phyloP scores from a whole-genome alignment of 2,888 invertebrate species.

The Aphrophora alni region DNA sequence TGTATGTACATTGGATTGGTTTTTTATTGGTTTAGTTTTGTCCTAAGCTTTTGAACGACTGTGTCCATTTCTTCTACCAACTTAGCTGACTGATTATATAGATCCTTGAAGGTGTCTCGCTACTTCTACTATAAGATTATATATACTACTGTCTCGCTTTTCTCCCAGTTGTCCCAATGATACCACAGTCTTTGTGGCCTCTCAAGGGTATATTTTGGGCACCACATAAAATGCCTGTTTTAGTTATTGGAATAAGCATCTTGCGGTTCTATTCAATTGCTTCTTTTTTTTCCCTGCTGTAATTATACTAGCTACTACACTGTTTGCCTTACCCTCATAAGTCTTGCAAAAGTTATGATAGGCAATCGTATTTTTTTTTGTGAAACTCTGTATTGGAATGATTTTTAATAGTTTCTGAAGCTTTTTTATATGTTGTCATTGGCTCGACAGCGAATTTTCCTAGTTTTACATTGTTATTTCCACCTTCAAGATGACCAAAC shows the following conservation, averaged over 20 bases:
- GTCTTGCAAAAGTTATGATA: conserved; percentile 10
- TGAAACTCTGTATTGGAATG: conserved; percentile 1
- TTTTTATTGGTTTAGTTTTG: background rate
- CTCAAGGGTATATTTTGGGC: conserved; percentile 15
- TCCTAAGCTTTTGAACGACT: conserved; percentile 28
- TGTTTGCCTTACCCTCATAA: conserved; percentile 15
- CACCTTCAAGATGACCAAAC: conserved; percentile 15
- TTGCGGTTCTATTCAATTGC: background rate
- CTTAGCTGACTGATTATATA: conserved; percentile 14
- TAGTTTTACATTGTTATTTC: background rate
- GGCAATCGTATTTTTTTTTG: background rate
- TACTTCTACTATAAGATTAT: no score
- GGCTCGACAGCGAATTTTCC: background rate
- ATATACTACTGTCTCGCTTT: no score
- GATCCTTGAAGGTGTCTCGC: background rate
- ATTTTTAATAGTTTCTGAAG: background rate
- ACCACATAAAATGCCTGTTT: background rate
- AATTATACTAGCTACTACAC: background rate
- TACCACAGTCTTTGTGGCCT: background rate
- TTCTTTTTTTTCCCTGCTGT: background rate
- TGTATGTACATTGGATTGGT: conserved; percentile 11
- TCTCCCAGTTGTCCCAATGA: background rate
- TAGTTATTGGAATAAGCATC: background rate
- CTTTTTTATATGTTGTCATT: conserved; percentile 1
- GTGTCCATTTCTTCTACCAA: conserved; percentile 17